phyloP scores from a whole-genome alignment of 1,140 invertebrate genomes.

The Procambarus virginalis region DNA sequence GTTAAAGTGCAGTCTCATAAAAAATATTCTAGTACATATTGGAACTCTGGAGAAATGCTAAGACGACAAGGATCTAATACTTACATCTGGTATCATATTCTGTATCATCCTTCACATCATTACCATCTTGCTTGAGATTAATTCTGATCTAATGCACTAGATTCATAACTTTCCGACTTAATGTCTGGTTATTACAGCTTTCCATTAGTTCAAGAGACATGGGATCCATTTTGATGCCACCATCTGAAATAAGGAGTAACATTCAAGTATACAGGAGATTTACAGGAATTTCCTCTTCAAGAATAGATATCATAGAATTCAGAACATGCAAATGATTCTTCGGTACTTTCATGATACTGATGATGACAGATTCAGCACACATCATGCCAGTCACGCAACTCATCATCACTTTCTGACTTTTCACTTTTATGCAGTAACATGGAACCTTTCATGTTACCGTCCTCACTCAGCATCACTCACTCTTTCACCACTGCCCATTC shows the following conservation, averaged over 20 bases:
- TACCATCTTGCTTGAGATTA: conserved; percentile 66
- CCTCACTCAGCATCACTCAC: no score
- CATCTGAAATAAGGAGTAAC: neutral
- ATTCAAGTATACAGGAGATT: neutral
- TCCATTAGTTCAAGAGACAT: neutral
- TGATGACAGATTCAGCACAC: no score
- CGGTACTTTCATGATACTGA: no score
- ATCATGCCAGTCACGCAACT: no score
- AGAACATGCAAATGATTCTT: no score
- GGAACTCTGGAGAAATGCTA: no score
- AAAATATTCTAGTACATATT: no score
- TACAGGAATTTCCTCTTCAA: neutral
- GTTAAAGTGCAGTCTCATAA: no score
- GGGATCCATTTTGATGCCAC: conserved; percentile 22
- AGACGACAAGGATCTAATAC: neutral
- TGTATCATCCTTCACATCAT: conserved; percentile 75
- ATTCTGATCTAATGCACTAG: conserved; percentile 48
- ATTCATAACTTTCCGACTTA: conserved; percentile 32
- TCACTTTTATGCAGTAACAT: no score
- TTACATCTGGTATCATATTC: conserved; percentile 70
- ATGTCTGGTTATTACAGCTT: conserved; percentile 11
- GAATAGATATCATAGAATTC: neutral
- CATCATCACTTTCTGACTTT: no score
- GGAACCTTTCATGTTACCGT: no score
- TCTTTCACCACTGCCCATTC: no score